Base-by-base conservation (phyloP, 2,113 vertebrate species). In the Seriola rivoliana region DNA sequence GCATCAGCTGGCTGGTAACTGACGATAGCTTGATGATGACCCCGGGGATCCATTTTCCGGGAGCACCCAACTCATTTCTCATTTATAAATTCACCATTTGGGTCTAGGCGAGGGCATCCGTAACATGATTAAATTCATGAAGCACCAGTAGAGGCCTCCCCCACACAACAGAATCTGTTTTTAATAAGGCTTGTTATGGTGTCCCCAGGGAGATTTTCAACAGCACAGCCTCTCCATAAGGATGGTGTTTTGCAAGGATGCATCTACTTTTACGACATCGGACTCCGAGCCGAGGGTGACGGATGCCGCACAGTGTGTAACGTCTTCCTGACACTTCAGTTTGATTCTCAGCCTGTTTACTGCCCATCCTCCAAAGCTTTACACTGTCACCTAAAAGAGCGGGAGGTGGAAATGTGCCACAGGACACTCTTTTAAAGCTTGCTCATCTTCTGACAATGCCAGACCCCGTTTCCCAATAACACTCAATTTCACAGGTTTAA, bases 161-260 rank as follows among this genome's bases (percentile, higher is more conserved):
- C 50, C 34, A 60, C 59, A 60, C 63, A 59, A 62, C 69, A 69
- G 10, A 71, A 83, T 71, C n/a, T n/a, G 46, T 62, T 68, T 77
- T 84, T 73, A 81, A 84, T 66, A 74, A 69, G 68, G 40, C 55
- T 80, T 38, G 73, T 78, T 77, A 52, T 52, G 2, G 73, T 40
- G 14, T 77, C 81, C 63, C 34, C 23, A 8, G 78, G 71, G 66
- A 78, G 58, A 32, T 38, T 69, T 50, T 46, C 42, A 52, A 36
- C 52, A 57, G 52, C 2, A 5, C 25, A 62, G 17, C 44, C 5
- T 55, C 55, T 80, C 60, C 54, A 57, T 69, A 72, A 36, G 48
- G 63, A 80, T 81, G 77, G 38, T 69, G 67, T 66, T 78, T 55
- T 66, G 69, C n/a, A 36, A 50, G 46, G 63, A 63, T 57, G 46